Evolutionary conservation across 1,140 invertebrate species (phyloP).

Genomic region (Monochamus saltuarius): DNA sequence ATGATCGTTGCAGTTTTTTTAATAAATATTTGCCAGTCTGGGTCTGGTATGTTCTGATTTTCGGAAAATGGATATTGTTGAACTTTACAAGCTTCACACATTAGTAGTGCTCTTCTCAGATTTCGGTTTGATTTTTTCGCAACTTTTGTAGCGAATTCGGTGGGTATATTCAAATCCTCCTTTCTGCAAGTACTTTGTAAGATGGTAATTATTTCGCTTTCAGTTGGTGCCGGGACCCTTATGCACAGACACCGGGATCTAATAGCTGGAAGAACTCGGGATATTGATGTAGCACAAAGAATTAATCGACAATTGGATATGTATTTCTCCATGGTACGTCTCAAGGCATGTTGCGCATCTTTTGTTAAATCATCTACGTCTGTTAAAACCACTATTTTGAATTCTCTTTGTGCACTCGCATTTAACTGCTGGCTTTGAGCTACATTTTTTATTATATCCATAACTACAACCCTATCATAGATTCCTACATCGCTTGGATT

Average conservation of each 20-base stretch:
- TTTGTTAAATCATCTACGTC: slow-evolving; percentile 96
- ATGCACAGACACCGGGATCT: slow-evolving; percentile 91
- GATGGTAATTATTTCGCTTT: slow-evolving; percentile 73
- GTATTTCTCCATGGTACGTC: slow-evolving; percentile 99
- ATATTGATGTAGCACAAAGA: slow-evolving; percentile 92
- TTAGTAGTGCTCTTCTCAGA: slow-evolving; percentile 88
- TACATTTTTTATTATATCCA: slow-evolving; percentile 96
- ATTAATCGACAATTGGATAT: slow-evolving; percentile 93
- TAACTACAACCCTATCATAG: slow-evolving; percentile 94
- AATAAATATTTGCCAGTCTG: slow-evolving; percentile 94
- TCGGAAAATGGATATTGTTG: slow-evolving; percentile 87
- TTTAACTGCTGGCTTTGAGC: slow-evolving; percentile 93
- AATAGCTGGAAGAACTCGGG: slow-evolving; percentile 93
- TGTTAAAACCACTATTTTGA: slow-evolving; percentile 95
- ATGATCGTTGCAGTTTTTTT: slow-evolving; percentile 86
- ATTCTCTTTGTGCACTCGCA: slow-evolving; percentile 80
- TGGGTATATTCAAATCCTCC: slow-evolving; percentile 78
- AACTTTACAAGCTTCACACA: slow-evolving; percentile 92
- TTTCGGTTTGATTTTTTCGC: slow-evolving; percentile 84
- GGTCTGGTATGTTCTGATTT: slow-evolving; percentile 80
- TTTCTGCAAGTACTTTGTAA: slow-evolving; percentile 76
- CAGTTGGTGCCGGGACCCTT: slow-evolving; percentile 83
- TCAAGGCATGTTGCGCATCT: slow-evolving; percentile 96
- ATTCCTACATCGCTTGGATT: slow-evolving; percentile 98
- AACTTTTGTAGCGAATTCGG: slow-evolving; percentile 76